A percentile compares a stretch with the other conserved stretches of the same genome.
phyloP scores from a whole-genome alignment of 2,797 vertebrate species.

The Monodelphis domestica region DNA sequence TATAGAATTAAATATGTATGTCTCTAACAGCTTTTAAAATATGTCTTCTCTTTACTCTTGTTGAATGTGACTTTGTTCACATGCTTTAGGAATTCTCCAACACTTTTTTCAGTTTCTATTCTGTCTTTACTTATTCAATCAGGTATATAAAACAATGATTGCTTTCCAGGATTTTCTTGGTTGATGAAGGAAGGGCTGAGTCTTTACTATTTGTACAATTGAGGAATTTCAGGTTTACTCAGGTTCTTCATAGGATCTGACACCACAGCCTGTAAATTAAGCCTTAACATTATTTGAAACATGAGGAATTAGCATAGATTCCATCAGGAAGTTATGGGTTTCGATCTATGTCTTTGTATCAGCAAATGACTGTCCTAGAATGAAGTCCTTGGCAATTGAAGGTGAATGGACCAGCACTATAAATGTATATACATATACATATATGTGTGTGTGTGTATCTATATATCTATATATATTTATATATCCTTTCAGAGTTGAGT shows the following conservation, averaged over 20 bases:
- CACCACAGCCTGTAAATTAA: conserved; percentile 59
- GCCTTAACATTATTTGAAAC: conserved; percentile 49
- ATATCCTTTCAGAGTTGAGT: conserved; percentile 60
- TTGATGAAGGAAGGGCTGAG: conserved; percentile 48
- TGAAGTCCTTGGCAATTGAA: conserved; percentile 67
- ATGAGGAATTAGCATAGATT: conserved; percentile 55
- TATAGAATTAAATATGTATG: background rate
- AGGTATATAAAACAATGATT: conserved; percentile 39
- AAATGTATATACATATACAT: too few relatives aligned
- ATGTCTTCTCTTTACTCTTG: conserved; percentile 28
- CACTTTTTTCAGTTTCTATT: conserved; percentile 7
- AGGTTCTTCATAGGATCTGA: conserved; percentile 53
- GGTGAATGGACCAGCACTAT: conserved; percentile 52
- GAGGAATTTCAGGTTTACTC: conserved; percentile 59
- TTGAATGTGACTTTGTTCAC: conserved; percentile 47
- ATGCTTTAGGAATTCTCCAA: conserved; percentile 23
- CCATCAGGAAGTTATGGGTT: conserved; percentile 47
- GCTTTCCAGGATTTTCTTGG: conserved; percentile 35
- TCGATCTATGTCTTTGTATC: conserved; percentile 57
- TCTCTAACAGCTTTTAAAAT: background rate
- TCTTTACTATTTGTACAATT: conserved; percentile 20
- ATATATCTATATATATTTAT: too few relatives aligned
- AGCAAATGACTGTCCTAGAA: conserved; percentile 72
- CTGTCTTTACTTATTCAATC: conserved; percentile 17
- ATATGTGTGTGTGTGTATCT: too few relatives aligned